Percentiles rank a stretch among this genome's conserved stretches.
Conservation (phyloP, 35 echinoderm and acorn worm species). For the Chiridota heheva region DNA sequence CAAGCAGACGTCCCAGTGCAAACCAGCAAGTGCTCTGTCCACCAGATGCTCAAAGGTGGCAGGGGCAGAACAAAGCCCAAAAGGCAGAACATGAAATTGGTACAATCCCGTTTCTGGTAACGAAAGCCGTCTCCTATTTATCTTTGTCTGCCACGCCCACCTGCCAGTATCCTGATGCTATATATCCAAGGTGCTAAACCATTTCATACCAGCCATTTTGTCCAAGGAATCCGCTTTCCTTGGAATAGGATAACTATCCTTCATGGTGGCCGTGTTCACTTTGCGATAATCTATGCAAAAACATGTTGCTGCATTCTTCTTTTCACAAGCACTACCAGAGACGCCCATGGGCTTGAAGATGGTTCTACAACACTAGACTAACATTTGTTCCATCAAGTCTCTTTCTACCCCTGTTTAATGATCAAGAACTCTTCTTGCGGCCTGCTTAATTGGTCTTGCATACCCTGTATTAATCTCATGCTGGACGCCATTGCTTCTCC, state of each 20-base stretch:
- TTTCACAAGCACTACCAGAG: too few species aligned
- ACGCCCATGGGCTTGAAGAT: too few species aligned
- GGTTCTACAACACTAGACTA: too few species aligned
- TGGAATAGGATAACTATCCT: neutral
- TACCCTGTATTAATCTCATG: too few species aligned
- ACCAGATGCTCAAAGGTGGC: conserved; percentile 13
- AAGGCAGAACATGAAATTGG: conserved; percentile 20
- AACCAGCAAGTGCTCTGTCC: neutral
- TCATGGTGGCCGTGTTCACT: too few species aligned
- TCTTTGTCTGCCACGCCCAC: conserved; percentile 2
- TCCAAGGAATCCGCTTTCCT: neutral
- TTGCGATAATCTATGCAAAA: neutral
- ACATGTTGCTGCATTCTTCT: neutral
- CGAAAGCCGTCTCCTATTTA: neutral
- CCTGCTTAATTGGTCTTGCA: too few species aligned
- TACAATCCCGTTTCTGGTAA: neutral
- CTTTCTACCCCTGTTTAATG: too few species aligned
- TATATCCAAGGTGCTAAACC: conserved; percentile 13
- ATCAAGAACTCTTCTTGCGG: too few species aligned
- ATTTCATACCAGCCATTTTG: neutral
- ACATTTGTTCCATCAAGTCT: too few species aligned
- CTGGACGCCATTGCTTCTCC: too few species aligned
- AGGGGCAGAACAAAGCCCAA: conserved; percentile 13
- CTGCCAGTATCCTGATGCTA: neutral
- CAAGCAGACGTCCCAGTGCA: neutral